Evolutionary conservation across 2,113 vertebrate genomes (phyloP).

Genomic region (Chaetodon trifascialis): DNA sequence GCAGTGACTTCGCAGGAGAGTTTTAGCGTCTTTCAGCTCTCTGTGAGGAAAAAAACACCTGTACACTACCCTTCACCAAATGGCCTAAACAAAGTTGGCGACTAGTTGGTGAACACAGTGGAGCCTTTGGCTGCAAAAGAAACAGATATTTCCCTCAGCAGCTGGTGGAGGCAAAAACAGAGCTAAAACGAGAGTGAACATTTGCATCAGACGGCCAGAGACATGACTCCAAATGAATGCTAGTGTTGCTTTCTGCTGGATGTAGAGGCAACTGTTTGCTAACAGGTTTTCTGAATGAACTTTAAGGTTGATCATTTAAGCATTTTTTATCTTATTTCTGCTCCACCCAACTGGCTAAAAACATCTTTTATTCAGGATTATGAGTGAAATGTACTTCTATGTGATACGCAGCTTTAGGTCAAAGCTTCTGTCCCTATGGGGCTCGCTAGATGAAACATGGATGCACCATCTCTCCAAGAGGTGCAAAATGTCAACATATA

Average conservation of each 20-base stretch:
- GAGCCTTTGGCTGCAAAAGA: neutral
- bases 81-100: neutral
- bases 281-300: neutral
- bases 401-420: neutral
- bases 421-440: neutral
- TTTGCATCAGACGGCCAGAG: neutral
- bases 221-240: neutral
- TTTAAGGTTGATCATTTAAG: neutral
- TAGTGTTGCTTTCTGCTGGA: neutral
- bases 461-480: neutral
- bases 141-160: neutral
- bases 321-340: neutral
- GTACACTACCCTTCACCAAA: neutral
- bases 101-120: neutral
- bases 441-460: neutral
- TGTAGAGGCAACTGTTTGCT: neutral
- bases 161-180: neutral
- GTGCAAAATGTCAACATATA: constrained; percentile 1
- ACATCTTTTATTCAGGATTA: neutral
- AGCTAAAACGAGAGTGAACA: neutral
- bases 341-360: neutral
- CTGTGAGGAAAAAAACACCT: neutral
- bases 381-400: neutral
- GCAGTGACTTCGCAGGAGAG: neutral
- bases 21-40: too few species aligned